These are phyloP conservation scores for Scolopax mira DNA, from an alignment of 2,113 vertebrate genomes.

Conservation along the genomic window DNA sequence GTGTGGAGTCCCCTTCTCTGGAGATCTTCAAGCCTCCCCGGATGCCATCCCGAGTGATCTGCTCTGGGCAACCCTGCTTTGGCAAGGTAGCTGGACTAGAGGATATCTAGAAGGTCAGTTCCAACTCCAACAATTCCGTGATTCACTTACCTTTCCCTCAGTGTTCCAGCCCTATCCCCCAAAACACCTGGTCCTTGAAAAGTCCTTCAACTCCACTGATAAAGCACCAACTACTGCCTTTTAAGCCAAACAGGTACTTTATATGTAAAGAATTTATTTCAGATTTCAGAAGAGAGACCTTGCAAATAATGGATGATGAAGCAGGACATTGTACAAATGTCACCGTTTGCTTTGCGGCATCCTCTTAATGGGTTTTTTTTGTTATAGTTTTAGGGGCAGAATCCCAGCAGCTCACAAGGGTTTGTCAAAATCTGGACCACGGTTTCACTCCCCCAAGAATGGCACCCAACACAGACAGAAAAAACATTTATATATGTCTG, in stretches of 20 bases:
- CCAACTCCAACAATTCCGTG: no score
- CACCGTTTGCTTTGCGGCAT: neutral
- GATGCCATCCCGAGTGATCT: no score
- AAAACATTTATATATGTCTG: neutral
- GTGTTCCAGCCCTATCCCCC: neutral
- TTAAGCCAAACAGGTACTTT: neutral
- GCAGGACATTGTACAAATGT: neutral
- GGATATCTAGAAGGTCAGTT: no score
- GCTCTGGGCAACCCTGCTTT: no score
- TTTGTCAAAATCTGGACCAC: neutral
- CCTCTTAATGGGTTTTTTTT: neutral
- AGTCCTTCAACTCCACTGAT: neutral
- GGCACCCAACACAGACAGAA: neutral
- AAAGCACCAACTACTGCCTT: neutral
- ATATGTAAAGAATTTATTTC: neutral
- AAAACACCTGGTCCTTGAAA: neutral
- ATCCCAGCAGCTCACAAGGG: neutral
- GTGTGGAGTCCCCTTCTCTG: no score
- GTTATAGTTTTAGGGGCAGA: neutral
- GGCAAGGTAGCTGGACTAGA: no score
- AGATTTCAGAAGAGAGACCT: neutral
- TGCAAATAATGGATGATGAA: neutral
- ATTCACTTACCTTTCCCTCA: neutral
- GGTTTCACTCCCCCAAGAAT: neutral
- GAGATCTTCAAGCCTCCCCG: no score